These are phyloP conservation scores for Daktulosphaira vitifoliae DNA, from an alignment of 1,140 invertebrate genomes.

Conservation along the genomic window DNA sequence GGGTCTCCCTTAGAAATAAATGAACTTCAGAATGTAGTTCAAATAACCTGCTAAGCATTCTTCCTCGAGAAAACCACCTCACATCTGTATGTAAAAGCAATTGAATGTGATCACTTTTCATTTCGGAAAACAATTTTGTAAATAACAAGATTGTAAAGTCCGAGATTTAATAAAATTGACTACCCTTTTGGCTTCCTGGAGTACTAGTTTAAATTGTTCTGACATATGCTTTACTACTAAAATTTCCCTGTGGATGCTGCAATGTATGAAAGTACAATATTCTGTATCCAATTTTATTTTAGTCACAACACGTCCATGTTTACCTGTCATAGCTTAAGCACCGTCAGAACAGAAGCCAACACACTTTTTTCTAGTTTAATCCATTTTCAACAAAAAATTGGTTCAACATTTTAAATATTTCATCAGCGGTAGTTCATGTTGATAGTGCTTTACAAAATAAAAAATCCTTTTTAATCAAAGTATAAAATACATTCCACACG, in stretches of 20 bases:
- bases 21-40: background rate
- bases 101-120: background rate
- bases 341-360: background rate
- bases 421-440: background rate
- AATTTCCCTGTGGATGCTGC: too few species aligned
- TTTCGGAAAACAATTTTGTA: too few species aligned
- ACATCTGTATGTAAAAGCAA: conserved; percentile 40
- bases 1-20: conserved; percentile 4
- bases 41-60: conserved; percentile 9
- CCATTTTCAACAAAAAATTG: too few species aligned
- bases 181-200: background rate
- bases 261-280: background rate
- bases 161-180: background rate
- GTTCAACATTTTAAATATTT: too few species aligned
- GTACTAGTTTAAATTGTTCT: too few species aligned
- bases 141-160: background rate
- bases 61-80: conserved; percentile 41
- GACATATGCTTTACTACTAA: too few species aligned
- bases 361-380: too few species aligned
- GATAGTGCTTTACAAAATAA: background rate
- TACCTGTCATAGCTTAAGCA: background rate
- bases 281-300: background rate
- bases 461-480: background rate
- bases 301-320: background rate
- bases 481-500: background rate